phyloP scores from a whole-genome alignment of 2,113 vertebrate genomes.

The Zosterops borbonicus region DNA sequence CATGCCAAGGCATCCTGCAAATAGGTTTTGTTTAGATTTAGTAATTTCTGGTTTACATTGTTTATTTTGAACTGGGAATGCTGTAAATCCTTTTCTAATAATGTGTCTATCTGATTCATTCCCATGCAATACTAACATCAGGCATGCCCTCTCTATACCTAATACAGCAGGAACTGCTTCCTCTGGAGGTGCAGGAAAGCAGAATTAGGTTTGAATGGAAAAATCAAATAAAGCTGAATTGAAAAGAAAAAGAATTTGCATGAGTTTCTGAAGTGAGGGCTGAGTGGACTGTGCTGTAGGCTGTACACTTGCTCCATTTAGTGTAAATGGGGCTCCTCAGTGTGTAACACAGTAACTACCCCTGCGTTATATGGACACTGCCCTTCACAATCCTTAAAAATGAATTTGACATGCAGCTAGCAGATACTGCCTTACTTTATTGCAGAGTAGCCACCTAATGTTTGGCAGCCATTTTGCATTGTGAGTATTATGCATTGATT shows the following conservation, averaged over 20 bases:
- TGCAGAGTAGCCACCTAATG: background rate
- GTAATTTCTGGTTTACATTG: background rate
- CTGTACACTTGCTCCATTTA: background rate
- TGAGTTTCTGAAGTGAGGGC: background rate
- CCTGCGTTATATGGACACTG: background rate
- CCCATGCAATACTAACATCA: background rate
- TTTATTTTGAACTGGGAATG: background rate
- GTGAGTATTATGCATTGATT: background rate
- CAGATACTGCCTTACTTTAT: background rate
- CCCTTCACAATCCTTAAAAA: background rate
- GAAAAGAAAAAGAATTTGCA: background rate
- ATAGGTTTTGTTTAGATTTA: background rate
- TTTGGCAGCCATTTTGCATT: background rate
- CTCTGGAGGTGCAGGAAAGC: background rate
- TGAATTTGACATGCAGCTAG: background rate
- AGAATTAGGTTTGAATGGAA: slow-evolving; percentile 3
- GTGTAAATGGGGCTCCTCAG: background rate
- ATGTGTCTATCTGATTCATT: background rate
- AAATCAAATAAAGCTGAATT: background rate
- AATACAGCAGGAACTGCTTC: background rate
- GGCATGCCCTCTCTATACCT: background rate
- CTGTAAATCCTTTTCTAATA: background rate
- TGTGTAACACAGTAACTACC: background rate
- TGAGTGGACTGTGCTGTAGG: background rate
- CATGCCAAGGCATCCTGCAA: background rate